Evolutionary conservation across 2,113 vertebrate genomes (phyloP).

Genomic region (Ranitomeya variabilis): DNA sequence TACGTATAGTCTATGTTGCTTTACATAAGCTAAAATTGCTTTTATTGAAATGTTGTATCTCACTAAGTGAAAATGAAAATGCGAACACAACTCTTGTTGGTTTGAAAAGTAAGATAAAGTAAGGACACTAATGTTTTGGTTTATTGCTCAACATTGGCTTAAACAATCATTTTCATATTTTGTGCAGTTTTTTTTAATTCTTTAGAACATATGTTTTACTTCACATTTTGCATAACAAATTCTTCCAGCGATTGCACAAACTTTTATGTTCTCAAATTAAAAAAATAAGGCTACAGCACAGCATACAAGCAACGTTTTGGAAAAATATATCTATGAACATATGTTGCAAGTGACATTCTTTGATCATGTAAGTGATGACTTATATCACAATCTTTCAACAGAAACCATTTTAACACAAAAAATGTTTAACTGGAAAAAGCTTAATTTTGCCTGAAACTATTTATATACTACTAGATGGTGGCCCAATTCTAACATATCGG

Average conservation of each 20-base stretch:
- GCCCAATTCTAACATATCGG: too few species aligned
- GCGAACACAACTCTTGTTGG: too few species aligned
- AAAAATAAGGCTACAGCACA: slow-evolving; percentile 35
- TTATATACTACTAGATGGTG: neutral
- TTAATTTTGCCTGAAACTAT: slow-evolving; percentile 26
- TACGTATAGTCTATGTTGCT: too few species aligned
- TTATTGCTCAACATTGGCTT: neutral
- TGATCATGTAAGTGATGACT: slow-evolving; percentile 49
- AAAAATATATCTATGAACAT: slow-evolving; percentile 50
- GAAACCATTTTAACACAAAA: slow-evolving; percentile 19
- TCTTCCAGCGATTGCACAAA: slow-evolving; percentile 36
- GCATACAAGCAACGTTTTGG: slow-evolving; percentile 20
- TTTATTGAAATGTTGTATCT: too few species aligned
- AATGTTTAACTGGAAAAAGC: neutral
- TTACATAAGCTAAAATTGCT: too few species aligned
- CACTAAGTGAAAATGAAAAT: too few species aligned
- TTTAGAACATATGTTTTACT: slow-evolving; percentile 50
- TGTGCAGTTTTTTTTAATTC: neutral
- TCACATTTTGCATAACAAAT: slow-evolving; percentile 40
- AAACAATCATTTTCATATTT: neutral
- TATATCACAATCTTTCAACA: slow-evolving; percentile 31
- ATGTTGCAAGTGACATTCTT: slow-evolving; percentile 43
- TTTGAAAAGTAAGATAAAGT: neutral
- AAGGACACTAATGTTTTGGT: neutral
- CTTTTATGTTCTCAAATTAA: slow-evolving; percentile 47